phyloP scores from a whole-genome alignment of 2,888 invertebrate genomes.

The Antheraea assamensis region DNA sequence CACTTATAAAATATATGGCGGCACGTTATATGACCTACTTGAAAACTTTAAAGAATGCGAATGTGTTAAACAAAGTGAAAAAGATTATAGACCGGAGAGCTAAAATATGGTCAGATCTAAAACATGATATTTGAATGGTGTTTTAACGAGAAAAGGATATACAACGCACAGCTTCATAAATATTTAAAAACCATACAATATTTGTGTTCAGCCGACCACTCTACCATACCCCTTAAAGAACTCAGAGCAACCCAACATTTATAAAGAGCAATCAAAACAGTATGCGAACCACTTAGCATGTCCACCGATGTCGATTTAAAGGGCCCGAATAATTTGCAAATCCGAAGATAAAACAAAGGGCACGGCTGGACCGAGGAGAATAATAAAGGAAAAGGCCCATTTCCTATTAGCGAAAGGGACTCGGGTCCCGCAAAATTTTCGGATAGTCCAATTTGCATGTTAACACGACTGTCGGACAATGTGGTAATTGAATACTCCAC shows the following conservation, averaged over 20 bases:
- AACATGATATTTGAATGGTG: not conserved
- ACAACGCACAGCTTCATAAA: slow-evolving; percentile 5
- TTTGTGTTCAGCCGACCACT: not conserved
- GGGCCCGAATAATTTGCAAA: slow-evolving; percentile 60
- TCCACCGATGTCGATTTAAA: slow-evolving; percentile 52
- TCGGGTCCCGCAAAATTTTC: slow-evolving; percentile 59
- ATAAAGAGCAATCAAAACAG: slow-evolving; percentile 28
- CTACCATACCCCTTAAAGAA: not conserved
- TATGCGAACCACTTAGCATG: slow-evolving; percentile 19
- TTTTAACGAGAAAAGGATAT: not conserved
- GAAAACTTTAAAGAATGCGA: too few relatives aligned
- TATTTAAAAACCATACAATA: slow-evolving; percentile 1
- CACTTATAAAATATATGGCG: too few relatives aligned
- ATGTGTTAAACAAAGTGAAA: not conserved
- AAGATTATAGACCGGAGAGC: not conserved
- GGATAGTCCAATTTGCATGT: slow-evolving; percentile 74
- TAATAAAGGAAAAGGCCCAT: slow-evolving; percentile 70
- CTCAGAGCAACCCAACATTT: slow-evolving; percentile 1
- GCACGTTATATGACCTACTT: too few relatives aligned
- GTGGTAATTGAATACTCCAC: slow-evolving; percentile 67
- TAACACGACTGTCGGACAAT: slow-evolving; percentile 60
- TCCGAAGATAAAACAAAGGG: slow-evolving; percentile 65
- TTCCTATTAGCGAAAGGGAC: slow-evolving; percentile 65
- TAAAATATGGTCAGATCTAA: too few relatives aligned
- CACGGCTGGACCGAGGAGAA: slow-evolving; percentile 49